Evolutionary conservation across 1,140 invertebrate species (phyloP).

Genomic region (Antheraea pernyi): DNA sequence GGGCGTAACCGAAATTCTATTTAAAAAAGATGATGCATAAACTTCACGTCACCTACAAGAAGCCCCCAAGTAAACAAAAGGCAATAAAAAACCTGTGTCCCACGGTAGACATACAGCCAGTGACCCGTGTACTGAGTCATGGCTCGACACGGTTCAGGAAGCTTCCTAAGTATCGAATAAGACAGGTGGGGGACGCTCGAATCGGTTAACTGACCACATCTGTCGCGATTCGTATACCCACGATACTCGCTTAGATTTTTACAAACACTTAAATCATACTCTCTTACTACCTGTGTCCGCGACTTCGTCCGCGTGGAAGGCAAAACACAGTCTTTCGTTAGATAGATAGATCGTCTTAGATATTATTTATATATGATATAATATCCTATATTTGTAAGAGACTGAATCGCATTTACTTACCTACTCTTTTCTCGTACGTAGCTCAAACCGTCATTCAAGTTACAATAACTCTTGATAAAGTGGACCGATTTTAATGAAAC

Average conservation of each 20-base stretch:
- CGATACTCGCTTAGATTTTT: background rate
- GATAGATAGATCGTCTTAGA: too few relatives aligned
- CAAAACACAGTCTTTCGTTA: too few relatives aligned
- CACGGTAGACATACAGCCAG: constrained; percentile 27
- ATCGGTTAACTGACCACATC: background rate
- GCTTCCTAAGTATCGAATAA: constrained; percentile 7
- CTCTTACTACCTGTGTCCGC: too few relatives aligned
- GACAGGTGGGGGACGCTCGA: constrained; percentile 7
- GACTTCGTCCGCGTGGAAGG: too few relatives aligned
- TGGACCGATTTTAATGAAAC: too few relatives aligned
- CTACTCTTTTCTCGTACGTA: too few relatives aligned
- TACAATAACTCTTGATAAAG: too few relatives aligned
- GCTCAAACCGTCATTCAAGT: too few relatives aligned
- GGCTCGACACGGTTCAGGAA: constrained; percentile 23
- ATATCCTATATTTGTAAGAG: too few relatives aligned
- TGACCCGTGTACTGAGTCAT: constrained; percentile 29
- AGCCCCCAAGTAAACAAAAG: constrained; percentile 22
- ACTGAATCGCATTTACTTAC: too few relatives aligned
- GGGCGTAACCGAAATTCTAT: background rate
- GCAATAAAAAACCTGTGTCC: constrained; percentile 20
- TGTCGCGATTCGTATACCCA: background rate
- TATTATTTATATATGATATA: too few relatives aligned
- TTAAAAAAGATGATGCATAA: constrained; percentile 5
- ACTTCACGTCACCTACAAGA: constrained; percentile 9
- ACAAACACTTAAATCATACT: too few relatives aligned